Percentiles rank a stretch among this genome's conserved stretches.
phyloP scores from a whole-genome alignment of 2,888 invertebrate species.

The Eurytoma californica region DNA sequence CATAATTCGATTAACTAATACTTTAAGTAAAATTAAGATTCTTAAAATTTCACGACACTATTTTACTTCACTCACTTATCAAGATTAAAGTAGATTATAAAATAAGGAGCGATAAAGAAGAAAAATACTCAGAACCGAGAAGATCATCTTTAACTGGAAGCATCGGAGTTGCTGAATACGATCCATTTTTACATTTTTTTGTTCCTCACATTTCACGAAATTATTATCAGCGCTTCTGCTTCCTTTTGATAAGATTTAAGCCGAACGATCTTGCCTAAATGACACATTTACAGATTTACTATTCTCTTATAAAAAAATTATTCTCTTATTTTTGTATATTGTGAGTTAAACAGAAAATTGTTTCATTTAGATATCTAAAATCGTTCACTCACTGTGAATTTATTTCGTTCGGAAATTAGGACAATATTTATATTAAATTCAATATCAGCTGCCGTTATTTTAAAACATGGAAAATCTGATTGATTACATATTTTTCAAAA shows the following conservation, averaged over 20 bases:
- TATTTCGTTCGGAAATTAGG: constrained; percentile 4
- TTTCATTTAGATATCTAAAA: background rate
- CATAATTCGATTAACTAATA: constrained; percentile 45
- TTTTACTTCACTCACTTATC: background rate
- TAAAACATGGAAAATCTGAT: background rate
- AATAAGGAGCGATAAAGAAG: constrained; percentile 4
- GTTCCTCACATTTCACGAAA: constrained; percentile 31
- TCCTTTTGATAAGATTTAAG: constrained; percentile 43
- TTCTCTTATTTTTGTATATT: background rate
- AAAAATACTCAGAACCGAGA: constrained; percentile 19
- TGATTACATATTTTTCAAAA: background rate
- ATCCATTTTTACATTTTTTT: constrained; percentile 41
- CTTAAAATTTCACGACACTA: background rate
- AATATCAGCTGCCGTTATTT: constrained; percentile 3
- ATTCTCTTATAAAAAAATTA: constrained; percentile 20
- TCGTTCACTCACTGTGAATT: too few relatives aligned
- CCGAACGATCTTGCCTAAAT: constrained; percentile 15
- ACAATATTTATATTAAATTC: constrained; percentile 6
- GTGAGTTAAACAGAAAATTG: constrained; percentile 9
- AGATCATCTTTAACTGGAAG: constrained; percentile 38
- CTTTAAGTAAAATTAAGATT: constrained; percentile 39
- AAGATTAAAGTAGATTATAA: background rate
- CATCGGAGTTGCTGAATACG: constrained; percentile 45
- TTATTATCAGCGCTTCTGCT: constrained; percentile 36
- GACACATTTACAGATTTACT: constrained; percentile 18